Percentiles rank a stretch among this genome's conserved stretches.
Evolutionary conservation across 1,140 invertebrate species (phyloP).

Genomic region (Lasaia peninsularis): DNA sequence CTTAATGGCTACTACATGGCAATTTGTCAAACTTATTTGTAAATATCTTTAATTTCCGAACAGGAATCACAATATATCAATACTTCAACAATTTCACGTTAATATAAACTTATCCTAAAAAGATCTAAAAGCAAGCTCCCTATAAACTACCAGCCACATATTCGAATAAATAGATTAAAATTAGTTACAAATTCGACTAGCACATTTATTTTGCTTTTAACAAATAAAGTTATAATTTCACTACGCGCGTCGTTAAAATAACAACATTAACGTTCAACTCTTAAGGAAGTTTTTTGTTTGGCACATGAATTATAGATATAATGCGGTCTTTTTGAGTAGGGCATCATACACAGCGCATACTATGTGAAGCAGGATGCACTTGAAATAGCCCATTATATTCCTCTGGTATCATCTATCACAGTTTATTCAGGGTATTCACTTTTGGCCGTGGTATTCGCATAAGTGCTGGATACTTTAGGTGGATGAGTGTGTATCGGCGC

Average conservation of each 20-base stretch:
- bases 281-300: neutral
- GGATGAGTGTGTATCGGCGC: constrained; percentile 52
- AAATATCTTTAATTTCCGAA: constrained; percentile 25
- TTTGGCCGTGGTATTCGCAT: neutral
- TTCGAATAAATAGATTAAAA: constrained; percentile 11
- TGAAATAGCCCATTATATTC: neutral
- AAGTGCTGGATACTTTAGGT: constrained; percentile 45
- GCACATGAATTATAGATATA: neutral
- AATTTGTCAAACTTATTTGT: constrained; percentile 31
- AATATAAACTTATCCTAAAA: neutral
- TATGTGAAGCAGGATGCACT: neutral
- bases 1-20: constrained; percentile 27
- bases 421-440: constrained; percentile 3
- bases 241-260: neutral
- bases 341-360: neutral
- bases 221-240: constrained; percentile 2
- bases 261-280: neutral
- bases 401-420: neutral
- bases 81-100: neutral
- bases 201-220: constrained; percentile 2
- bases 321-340: neutral
- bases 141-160: constrained; percentile 5
- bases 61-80: neutral
- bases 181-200: constrained; percentile 9
- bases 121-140: constrained; percentile 11